A percentile compares a stretch with the other conserved stretches of the same genome.
phyloP scores from a whole-genome alignment of 2,888 invertebrate species.

The Auanema freiburgensis region DNA sequence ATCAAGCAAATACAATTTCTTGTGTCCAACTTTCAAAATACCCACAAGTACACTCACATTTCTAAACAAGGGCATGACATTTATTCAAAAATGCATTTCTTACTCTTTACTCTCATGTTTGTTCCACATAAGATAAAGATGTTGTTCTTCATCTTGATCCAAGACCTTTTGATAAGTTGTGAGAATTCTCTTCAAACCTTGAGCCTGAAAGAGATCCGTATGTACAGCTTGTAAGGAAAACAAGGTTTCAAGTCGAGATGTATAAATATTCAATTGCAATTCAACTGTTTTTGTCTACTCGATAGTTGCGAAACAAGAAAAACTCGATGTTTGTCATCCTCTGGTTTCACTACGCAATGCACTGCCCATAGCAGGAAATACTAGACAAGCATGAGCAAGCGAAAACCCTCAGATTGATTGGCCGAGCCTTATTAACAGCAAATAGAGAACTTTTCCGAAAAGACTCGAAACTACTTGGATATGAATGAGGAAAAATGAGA shows the following conservation, averaged over 20 bases:
- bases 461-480: too few relatives aligned
- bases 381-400: too few relatives aligned
- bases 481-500: too few relatives aligned
- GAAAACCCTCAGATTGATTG: too few relatives aligned
- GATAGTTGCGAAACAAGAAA: too few relatives aligned
- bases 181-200: conserved; percentile 53
- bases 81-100: background rate
- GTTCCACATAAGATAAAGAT: conserved; percentile 59
- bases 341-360: too few relatives aligned
- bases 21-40: conserved; percentile 84
- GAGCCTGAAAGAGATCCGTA: conserved; percentile 49
- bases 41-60: conserved; percentile 70
- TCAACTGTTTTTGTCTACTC: too few relatives aligned
- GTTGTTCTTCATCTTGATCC: conserved; percentile 56
- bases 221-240: background rate
- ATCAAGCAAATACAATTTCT: conserved; percentile 76
- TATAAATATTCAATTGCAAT: too few relatives aligned
- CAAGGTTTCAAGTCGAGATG: background rate
- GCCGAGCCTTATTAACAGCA: too few relatives aligned
- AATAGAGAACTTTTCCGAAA: too few relatives aligned
- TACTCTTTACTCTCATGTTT: conserved; percentile 30
- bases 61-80: conserved; percentile 23
- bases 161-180: conserved; percentile 59
- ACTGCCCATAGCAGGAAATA: too few relatives aligned
- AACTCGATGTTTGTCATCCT: too few relatives aligned